phyloP scores from a whole-genome alignment of 2,888 invertebrate genomes.

The Luperina nickerlii region DNA sequence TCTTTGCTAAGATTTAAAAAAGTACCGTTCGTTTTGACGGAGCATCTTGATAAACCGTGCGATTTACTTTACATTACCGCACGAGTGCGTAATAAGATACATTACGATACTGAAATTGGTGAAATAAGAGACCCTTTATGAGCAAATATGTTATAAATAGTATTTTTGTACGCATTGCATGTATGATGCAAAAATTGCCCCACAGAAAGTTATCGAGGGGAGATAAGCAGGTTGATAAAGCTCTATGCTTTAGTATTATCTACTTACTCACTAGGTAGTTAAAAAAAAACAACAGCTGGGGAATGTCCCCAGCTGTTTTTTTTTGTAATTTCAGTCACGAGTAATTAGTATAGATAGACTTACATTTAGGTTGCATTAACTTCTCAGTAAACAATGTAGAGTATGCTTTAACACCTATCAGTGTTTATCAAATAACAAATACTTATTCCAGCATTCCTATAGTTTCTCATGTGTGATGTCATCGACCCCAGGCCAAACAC shows the following conservation, averaged over 20 bases:
- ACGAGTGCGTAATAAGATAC: no score
- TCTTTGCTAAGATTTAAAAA: no score
- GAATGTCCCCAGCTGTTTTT: constrained; percentile 12
- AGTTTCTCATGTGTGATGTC: constrained; percentile 5
- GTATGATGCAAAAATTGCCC: constrained; percentile 13
- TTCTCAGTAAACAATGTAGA: neutral
- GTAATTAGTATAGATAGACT: neutral
- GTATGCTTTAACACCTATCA: neutral
- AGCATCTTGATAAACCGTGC: no score
- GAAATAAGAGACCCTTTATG: no score
- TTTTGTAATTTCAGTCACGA: neutral
- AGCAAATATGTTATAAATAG: no score
- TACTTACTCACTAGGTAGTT: neutral
- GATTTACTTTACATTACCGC: no score
- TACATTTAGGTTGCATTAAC: neutral
- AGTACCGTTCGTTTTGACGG: no score
- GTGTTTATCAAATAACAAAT: constrained; percentile 5
- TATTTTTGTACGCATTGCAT: no score
- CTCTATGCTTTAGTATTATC: constrained; percentile 15
- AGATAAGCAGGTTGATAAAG: constrained; percentile 41
- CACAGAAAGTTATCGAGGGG: constrained; percentile 32
- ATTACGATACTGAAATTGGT: no score
- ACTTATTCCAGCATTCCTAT: neutral
- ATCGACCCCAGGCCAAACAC: constrained; percentile 4
- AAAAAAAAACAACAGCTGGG: no score